These are phyloP conservation scores for Dicerorhinus sumatrensis DNA, from an alignment of 2,113 vertebrate genomes.

Conservation along the genomic window DNA sequence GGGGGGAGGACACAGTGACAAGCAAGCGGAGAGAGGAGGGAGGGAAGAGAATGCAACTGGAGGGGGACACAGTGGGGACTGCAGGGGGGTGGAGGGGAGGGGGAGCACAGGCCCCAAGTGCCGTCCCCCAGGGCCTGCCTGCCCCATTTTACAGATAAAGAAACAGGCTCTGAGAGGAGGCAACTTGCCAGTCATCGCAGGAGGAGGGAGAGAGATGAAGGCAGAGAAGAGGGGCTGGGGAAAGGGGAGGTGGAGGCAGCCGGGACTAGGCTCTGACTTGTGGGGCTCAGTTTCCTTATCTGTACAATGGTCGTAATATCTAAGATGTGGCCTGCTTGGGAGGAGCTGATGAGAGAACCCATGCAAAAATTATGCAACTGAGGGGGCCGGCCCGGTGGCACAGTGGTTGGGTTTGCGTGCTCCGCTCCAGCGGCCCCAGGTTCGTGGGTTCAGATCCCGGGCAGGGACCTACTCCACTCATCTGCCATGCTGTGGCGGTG, in stretches of 20 bases:
- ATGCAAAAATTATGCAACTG: neutral
- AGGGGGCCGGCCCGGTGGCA: no score
- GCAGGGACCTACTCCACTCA: no score
- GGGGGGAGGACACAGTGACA: neutral
- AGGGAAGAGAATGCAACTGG: neutral
- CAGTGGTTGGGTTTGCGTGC: no score
- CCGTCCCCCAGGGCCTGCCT: no score
- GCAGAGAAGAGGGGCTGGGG: neutral
- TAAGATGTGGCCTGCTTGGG: neutral
- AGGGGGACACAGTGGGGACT: no score
- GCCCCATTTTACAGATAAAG: neutral
- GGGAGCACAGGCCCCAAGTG: no score
- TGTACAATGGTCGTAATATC: neutral
- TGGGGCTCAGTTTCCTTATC: neutral
- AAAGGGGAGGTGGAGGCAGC: neutral
- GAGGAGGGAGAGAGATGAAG: neutral
- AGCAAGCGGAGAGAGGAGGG: neutral
- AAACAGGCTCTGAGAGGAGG: neutral
- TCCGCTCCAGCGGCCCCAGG: no score
- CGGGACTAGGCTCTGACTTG: neutral
- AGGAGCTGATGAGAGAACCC: neutral
- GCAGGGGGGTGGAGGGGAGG: rapidly evolving
- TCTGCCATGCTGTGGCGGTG: no score
- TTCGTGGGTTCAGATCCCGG: no score
- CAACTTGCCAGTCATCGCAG: neutral